These are phyloP conservation scores for Cenopis cana DNA, from an alignment of 2,888 invertebrate genomes.

Conservation along the genomic window DNA sequence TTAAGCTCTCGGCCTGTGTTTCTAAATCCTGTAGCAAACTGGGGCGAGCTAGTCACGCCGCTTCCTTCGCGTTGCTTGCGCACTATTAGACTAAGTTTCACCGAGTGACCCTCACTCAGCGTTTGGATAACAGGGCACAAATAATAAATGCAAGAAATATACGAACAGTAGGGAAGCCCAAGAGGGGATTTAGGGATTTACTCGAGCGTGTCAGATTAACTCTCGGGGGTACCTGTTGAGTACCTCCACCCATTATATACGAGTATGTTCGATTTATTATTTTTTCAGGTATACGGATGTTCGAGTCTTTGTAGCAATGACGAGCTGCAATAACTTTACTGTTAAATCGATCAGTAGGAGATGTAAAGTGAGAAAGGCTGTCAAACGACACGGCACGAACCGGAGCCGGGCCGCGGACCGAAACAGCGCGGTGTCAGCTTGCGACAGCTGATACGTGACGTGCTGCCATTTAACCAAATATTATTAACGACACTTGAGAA, in stretches of 20 bases:
- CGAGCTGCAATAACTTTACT: slow-evolving; percentile 21
- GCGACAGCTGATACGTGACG: slow-evolving; percentile 75
- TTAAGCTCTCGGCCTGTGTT: slow-evolving; percentile 65
- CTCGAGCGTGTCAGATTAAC: no score
- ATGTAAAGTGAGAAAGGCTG: slow-evolving; percentile 82
- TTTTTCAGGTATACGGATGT: no score
- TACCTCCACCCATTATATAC: no score
- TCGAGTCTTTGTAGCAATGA: neutral
- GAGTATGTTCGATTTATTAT: no score
- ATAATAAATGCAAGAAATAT: neutral
- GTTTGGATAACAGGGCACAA: neutral
- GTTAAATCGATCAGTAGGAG: slow-evolving; percentile 45
- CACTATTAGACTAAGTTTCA: slow-evolving; percentile 15
- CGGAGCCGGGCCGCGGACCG: slow-evolving; percentile 79
- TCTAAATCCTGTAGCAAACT: slow-evolving; percentile 77
- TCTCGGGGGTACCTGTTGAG: no score
- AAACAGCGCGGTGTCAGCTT: slow-evolving; percentile 74
- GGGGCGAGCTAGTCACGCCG: slow-evolving; percentile 81
- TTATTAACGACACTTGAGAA: slow-evolving; percentile 55
- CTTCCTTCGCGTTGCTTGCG: slow-evolving; percentile 61
- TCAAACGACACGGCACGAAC: slow-evolving; percentile 77
- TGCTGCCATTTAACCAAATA: slow-evolving; percentile 71
- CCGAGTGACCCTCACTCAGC: neutral
- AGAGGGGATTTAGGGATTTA: no score
- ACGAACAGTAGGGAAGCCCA: no score